These are phyloP conservation scores for Agrilus biguttatus DNA, from an alignment of 2,888 invertebrate species.

Conservation along the genomic window DNA sequence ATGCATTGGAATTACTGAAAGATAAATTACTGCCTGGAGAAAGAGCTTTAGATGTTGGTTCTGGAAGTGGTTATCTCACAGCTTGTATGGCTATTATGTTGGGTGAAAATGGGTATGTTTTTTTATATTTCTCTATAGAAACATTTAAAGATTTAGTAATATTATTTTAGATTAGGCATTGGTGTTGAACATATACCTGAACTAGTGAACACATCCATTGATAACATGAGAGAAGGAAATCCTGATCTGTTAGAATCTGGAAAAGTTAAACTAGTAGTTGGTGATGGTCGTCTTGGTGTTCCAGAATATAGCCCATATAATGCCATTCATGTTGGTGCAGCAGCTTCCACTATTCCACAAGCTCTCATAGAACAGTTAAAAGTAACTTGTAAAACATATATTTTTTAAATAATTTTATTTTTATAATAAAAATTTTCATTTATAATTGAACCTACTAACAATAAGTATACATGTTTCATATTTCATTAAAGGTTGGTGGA, in stretches of 20 bases:
- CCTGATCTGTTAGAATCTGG: constrained; percentile 51
- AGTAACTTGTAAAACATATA: constrained; percentile 22
- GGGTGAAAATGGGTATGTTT: constrained; percentile 40
- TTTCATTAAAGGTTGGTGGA: constrained; percentile 50
- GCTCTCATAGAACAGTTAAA: constrained; percentile 74
- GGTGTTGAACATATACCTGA: constrained; percentile 87
- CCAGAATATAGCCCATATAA: constrained; percentile 65
- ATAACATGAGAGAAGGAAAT: constrained; percentile 65
- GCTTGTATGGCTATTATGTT: constrained; percentile 82
- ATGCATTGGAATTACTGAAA: constrained; percentile 73
- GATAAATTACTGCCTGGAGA: constrained; percentile 63
- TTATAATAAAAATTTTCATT: neutral
- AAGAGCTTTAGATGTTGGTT: constrained; percentile 80
- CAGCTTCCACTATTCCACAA: constrained; percentile 63
- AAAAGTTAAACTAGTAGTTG: constrained; percentile 58
- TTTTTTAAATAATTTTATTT: neutral
- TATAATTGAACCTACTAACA: neutral
- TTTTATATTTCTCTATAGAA: constrained; percentile 34
- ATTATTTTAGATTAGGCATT: constrained; percentile 31
- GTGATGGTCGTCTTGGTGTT: constrained; percentile 80
- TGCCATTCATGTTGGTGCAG: constrained; percentile 90
- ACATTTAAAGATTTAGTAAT: neutral
- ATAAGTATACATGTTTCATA: neutral
- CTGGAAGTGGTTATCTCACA: constrained; percentile 86
- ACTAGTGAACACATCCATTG: constrained; percentile 56